These are phyloP conservation scores for Harpagus bidentatus DNA, from an alignment of 2,113 vertebrate genomes.

Conservation along the genomic window DNA sequence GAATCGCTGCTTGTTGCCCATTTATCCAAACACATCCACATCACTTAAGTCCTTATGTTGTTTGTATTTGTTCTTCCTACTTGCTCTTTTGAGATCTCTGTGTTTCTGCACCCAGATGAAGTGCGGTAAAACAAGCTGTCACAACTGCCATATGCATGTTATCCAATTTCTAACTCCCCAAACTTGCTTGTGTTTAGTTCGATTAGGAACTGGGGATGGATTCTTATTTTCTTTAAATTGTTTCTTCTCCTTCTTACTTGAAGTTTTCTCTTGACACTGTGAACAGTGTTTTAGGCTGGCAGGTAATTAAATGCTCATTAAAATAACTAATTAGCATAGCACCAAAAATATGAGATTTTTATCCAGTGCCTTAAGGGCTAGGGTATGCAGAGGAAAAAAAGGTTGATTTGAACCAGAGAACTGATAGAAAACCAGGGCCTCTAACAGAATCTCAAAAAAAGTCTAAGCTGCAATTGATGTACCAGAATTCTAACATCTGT, in stretches of 20 bases:
- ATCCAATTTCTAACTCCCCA: neutral
- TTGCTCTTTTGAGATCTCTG: neutral
- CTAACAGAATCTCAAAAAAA: neutral
- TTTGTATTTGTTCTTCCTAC: neutral
- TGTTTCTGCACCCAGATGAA: neutral
- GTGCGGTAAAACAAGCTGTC: neutral
- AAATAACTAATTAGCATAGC: neutral
- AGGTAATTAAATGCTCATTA: neutral
- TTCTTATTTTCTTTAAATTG: neutral
- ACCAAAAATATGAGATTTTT: neutral
- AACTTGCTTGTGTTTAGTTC: neutral
- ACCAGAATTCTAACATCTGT: neutral
- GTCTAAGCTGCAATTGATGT: neutral
- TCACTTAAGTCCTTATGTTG: neutral
- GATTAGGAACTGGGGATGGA: neutral
- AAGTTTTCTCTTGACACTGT: neutral
- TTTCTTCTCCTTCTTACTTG: neutral
- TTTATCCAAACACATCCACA: neutral
- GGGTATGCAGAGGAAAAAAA: neutral
- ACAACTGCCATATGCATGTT: neutral
- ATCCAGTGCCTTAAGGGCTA: neutral
- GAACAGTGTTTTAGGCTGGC: neutral
- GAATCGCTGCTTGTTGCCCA: neutral
- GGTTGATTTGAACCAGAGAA: neutral
- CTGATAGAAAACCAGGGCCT: neutral